Percentiles rank a stretch among this genome's conserved stretches.
Conservation (phyloP, 2,113 vertebrate genomes). For the Dipodomys spectabilis region DNA sequence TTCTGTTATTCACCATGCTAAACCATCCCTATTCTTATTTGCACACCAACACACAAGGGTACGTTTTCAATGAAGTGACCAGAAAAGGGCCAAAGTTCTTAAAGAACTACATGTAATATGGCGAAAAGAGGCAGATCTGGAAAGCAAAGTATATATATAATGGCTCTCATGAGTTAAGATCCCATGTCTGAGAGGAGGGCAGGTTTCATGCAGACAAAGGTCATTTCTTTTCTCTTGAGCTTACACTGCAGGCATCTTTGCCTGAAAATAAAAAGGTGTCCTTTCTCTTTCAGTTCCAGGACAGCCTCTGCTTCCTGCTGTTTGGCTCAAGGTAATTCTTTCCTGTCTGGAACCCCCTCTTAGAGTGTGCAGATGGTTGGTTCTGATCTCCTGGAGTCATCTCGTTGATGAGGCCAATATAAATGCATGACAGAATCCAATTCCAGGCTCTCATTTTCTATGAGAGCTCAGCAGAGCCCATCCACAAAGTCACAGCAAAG, state of each 20-base stretch:
- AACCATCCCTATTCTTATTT: not conserved
- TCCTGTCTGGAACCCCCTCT: not conserved
- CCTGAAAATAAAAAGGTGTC: not conserved
- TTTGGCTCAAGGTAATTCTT: constrained; percentile 43
- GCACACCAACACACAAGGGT: not conserved
- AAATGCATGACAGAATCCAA: constrained; percentile 80
- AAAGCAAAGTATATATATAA: not conserved
- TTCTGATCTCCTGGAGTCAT: constrained; percentile 56
- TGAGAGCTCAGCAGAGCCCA: constrained; percentile 56
- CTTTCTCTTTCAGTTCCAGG: not conserved
- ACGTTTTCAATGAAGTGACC: not conserved
- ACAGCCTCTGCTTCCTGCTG: not conserved
- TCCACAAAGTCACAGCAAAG: constrained; percentile 39
- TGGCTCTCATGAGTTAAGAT: not conserved
- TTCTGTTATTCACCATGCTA: not conserved
- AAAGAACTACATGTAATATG: not conserved
- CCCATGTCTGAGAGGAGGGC: not conserved
- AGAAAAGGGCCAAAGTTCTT: not conserved
- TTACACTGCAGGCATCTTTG: not conserved
- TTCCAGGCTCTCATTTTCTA: constrained; percentile 53
- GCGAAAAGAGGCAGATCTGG: not conserved
- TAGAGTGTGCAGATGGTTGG: constrained; percentile 15
- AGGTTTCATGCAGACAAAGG: not conserved
- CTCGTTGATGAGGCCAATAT: constrained; percentile 74
- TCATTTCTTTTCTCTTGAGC: not conserved